These are phyloP conservation scores for Podarcis raffonei DNA, from an alignment of 2,113 vertebrate genomes.

Conservation along the genomic window DNA sequence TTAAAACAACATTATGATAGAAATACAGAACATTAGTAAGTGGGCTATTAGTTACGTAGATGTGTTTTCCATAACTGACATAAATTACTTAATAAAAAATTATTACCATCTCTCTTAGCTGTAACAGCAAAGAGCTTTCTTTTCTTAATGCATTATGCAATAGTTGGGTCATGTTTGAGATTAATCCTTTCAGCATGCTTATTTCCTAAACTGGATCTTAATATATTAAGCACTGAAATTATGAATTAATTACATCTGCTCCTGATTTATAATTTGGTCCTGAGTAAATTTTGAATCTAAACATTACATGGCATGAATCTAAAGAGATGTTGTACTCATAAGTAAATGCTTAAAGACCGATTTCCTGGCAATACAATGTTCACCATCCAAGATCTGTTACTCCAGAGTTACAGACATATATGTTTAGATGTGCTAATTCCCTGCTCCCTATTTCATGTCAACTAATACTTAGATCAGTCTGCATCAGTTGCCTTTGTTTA, in stretches of 20 bases:
- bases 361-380: neutral
- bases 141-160: neutral
- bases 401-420: neutral
- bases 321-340: neutral
- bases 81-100: neutral
- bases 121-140: neutral
- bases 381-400: neutral
- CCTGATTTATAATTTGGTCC: neutral
- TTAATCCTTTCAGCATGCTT: constrained; percentile 4
- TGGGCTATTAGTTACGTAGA: neutral
- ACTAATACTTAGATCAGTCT: no score
- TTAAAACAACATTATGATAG: neutral
- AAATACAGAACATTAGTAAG: neutral
- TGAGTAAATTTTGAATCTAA: neutral
- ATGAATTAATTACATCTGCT: neutral
- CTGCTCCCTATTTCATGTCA: no score
- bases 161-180: neutral
- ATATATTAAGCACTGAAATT: neutral
- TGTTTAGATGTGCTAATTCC: no score
- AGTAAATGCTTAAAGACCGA: neutral
- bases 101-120: neutral
- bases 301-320: neutral
- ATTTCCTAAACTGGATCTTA: neutral
- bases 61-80: neutral
- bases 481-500: no score